A percentile compares a stretch with the other conserved stretches of the same genome.
Evolutionary conservation across 2,797 vertebrate species (phyloP).

Genomic region (Ceyx erithaca): DNA sequence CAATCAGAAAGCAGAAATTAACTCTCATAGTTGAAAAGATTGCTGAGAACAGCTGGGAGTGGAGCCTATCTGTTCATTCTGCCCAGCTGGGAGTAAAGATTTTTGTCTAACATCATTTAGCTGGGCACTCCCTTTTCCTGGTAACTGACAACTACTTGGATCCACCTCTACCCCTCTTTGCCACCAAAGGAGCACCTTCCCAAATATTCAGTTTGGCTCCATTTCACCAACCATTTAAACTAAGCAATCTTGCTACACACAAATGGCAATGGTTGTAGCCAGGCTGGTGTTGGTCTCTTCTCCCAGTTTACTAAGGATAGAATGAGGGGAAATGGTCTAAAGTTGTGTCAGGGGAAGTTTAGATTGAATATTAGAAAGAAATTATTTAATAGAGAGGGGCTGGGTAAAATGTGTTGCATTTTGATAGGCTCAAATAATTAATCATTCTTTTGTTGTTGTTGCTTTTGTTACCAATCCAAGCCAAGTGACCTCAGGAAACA

Average conservation of each 20-base stretch:
- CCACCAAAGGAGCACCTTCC: background rate
- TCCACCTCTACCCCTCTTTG: background rate
- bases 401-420: background rate
- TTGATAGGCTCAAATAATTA: constrained; percentile 22
- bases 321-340: too few species aligned
- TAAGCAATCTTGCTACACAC: background rate
- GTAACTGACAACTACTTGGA: background rate
- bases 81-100: background rate
- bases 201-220: background rate
- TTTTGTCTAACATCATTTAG: background rate
- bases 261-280: background rate
- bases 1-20: background rate
- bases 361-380: too few species aligned
- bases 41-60: background rate
- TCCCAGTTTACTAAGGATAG: too few species aligned
- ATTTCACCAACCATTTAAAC: background rate
- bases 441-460: constrained; percentile 35
- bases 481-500: constrained; percentile 98
- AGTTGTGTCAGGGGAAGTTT: too few species aligned
- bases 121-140: background rate
- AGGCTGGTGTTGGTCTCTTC: too few species aligned
- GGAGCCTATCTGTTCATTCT: background rate
- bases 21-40: background rate
- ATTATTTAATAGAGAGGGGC: too few species aligned
- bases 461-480: constrained; percentile 77